Percentiles rank a stretch among this genome's conserved stretches.
phyloP scores from a whole-genome alignment of 2,113 vertebrate species.

The Myotis lucifugus region DNA sequence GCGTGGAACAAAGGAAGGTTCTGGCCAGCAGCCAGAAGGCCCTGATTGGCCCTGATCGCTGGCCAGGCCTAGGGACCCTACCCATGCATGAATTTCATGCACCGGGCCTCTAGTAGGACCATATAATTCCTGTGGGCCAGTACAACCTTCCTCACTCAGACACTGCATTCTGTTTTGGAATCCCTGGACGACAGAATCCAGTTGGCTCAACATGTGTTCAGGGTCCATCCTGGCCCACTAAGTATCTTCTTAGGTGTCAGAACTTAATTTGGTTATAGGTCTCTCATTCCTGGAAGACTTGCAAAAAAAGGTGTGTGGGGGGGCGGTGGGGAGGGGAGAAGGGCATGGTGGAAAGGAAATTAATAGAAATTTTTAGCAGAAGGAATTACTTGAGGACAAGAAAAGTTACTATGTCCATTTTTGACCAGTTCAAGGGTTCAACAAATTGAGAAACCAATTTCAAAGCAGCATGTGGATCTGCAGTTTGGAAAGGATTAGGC shows the following conservation, averaged over 20 bases:
- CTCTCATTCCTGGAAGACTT: background rate
- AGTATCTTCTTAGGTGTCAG: background rate
- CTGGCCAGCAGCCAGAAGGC: too few species aligned
- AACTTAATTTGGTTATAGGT: background rate
- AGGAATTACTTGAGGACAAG: background rate
- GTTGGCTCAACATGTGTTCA: background rate
- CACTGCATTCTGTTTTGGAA: background rate
- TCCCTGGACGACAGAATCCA: background rate
- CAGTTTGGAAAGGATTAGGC: background rate
- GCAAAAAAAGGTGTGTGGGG: background rate
- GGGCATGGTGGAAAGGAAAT: background rate
- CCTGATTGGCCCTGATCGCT: too few species aligned
- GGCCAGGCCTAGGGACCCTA: too few species aligned
- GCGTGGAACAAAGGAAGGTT: too few species aligned
- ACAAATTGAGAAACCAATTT: conserved; percentile 33
- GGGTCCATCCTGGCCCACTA: background rate
- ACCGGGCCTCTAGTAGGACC: background rate
- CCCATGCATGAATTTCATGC: too few species aligned
- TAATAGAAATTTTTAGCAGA: background rate
- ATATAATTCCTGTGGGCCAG: background rate
- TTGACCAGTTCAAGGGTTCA: background rate
- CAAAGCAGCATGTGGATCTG: background rate
- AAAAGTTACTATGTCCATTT: background rate
- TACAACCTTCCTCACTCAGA: background rate
- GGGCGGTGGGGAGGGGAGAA: rapidly evolving